Percentiles rank a stretch among this genome's conserved stretches.
Evolutionary conservation across 2,797 vertebrate species (phyloP).

Genomic region (Crocodylus rhombifer): DNA sequence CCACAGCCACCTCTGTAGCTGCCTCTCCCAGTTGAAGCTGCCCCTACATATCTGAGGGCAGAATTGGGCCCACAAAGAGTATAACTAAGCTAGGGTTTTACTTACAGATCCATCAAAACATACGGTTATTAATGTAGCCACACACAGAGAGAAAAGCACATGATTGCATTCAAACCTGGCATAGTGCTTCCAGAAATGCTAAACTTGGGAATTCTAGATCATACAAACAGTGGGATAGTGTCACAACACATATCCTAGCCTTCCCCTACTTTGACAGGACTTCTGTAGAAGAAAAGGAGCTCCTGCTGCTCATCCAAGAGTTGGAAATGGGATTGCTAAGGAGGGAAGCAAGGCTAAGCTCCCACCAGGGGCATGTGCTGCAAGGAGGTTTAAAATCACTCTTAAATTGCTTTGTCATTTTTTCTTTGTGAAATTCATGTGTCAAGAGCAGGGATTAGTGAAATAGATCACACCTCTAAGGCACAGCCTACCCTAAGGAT

Average conservation of each 20-base stretch:
- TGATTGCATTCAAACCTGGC: background rate
- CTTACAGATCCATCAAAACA: background rate
- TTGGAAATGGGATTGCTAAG: background rate
- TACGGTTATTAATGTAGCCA: background rate
- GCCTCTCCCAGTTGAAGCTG: background rate
- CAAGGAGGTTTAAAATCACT: slow-evolving; percentile 1
- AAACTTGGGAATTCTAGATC: background rate
- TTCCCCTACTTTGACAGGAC: background rate
- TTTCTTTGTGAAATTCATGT: background rate
- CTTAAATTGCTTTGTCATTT: background rate
- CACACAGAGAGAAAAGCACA: background rate
- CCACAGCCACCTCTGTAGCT: background rate
- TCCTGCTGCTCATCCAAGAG: background rate
- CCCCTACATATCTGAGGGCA: background rate
- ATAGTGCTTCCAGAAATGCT: background rate
- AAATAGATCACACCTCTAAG: fast-evolving
- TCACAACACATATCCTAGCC: background rate
- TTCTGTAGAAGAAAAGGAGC: background rate
- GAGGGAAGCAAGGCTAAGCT: background rate
- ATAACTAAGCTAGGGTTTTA: background rate
- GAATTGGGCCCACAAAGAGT: background rate
- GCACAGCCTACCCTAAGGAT: fast-evolving
- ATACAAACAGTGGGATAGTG: background rate
- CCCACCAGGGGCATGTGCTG: background rate
- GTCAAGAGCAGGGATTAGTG: background rate